A percentile compares a stretch with the other conserved stretches of the same genome.
These are phyloP conservation scores for Andrena marginata DNA, from an alignment of 2,888 invertebrate genomes.

Conservation along the genomic window DNA sequence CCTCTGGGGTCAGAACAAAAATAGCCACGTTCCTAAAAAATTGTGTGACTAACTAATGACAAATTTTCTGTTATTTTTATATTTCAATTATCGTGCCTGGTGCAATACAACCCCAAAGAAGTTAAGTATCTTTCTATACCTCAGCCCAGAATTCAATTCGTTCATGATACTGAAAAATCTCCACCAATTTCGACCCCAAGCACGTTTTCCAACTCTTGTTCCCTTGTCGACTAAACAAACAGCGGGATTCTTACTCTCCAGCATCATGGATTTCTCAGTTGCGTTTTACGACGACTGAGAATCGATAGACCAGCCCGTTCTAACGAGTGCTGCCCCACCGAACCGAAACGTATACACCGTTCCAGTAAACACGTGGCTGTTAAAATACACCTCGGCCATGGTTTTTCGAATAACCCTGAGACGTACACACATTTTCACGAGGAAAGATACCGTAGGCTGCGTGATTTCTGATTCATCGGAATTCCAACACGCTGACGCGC, in stretches of 20 bases:
- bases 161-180: background rate
- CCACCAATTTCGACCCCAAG: slow-evolving; percentile 3
- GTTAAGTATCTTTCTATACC: too few relatives aligned
- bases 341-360: slow-evolving; percentile 26
- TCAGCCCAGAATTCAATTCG: background rate
- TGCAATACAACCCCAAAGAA: too few relatives aligned
- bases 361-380: slow-evolving; percentile 38
- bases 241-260: slow-evolving; percentile 26
- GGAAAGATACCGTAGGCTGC: slow-evolving; percentile 32
- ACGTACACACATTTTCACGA: slow-evolving; percentile 31
- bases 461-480: slow-evolving; percentile 76
- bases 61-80: too few relatives aligned
- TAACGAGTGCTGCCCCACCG: slow-evolving; percentile 36
- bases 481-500: slow-evolving; percentile 74
- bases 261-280: slow-evolving; percentile 38
- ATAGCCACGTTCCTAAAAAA: too few relatives aligned
- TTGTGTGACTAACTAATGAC: too few relatives aligned
- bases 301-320: slow-evolving; percentile 51
- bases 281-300: slow-evolving; percentile 58
- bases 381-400: slow-evolving; percentile 5
- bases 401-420: slow-evolving; percentile 16
- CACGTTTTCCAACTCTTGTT: slow-evolving; percentile 15
- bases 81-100: too few relatives aligned
- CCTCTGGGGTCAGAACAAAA: too few relatives aligned
- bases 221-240: slow-evolving; percentile 50